A percentile compares a stretch with the other conserved stretches of the same genome.
Conservation (phyloP, 2,797 vertebrate genomes). For the Darevskia nairensis region DNA sequence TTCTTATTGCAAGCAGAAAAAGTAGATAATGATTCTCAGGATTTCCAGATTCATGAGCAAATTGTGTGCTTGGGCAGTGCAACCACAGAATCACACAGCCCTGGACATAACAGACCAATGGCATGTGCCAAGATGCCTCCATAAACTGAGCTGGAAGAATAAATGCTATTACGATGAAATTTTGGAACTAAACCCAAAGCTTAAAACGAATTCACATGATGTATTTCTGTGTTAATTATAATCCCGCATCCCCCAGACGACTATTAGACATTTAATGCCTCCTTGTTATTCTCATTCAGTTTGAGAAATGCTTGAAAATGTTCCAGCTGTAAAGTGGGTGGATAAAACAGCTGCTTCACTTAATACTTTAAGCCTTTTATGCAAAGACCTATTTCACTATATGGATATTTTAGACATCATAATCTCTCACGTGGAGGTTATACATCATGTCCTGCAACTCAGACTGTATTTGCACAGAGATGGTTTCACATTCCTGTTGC, state of each 20-base stretch:
- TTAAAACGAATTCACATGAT: neutral
- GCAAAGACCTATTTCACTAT: neutral
- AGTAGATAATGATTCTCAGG: neutral
- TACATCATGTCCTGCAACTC: too few species aligned
- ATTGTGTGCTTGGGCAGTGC: neutral
- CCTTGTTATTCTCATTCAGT: neutral
- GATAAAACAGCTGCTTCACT: neutral
- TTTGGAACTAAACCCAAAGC: neutral
- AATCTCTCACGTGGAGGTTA: too few species aligned
- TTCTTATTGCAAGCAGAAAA: neutral
- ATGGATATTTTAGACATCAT: neutral
- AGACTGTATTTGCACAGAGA: slow-evolving; percentile 5
- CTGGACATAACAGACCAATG: neutral
- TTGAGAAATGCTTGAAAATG: neutral
- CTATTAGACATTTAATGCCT: neutral
- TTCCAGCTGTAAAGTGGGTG: neutral
- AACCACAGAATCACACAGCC: neutral
- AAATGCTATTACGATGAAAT: neutral
- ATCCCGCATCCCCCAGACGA: neutral
- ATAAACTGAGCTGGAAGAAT: neutral
- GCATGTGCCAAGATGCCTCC: neutral
- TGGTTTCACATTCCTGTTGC: neutral
- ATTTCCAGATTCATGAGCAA: too few species aligned
- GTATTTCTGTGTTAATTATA: neutral
- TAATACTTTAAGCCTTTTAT: neutral